Evolutionary conservation across 2,113 vertebrate genomes (phyloP).

Genomic region (Eonycteris spelaea): DNA sequence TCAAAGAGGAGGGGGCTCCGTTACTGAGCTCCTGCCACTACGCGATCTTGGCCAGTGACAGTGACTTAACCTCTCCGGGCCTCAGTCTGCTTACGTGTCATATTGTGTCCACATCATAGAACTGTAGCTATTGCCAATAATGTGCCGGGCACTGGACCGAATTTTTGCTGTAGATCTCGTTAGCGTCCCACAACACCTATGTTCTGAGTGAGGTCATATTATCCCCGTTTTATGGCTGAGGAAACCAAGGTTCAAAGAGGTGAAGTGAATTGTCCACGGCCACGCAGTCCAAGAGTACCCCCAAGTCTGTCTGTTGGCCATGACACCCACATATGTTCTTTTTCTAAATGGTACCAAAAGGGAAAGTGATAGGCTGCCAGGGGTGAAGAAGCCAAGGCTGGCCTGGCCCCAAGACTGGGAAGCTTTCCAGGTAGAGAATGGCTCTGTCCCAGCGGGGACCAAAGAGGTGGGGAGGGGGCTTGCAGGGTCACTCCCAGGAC

Average conservation of each 20-base stretch:
- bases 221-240: neutral
- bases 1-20: neutral
- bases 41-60: neutral
- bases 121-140: neutral
- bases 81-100: neutral
- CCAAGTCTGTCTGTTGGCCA: neutral
- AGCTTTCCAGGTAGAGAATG: neutral
- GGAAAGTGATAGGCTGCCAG: neutral
- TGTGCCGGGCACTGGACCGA: neutral
- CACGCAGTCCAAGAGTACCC: neutral
- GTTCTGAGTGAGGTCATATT: neutral
- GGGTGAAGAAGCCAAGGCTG: neutral
- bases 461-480: neutral
- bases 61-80: neutral
- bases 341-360: neutral
- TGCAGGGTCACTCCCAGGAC: neutral
- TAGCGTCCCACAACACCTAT: neutral
- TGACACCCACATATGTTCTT: neutral
- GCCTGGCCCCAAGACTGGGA: neutral
- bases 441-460: neutral
- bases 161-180: neutral
- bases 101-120: neutral
- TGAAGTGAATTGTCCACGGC: neutral
- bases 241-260: neutral
- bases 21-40: rapidly evolving